Evolutionary conservation across 2,113 vertebrate species (phyloP), one percentile per base, ranked within the genome.

Genomic region (Sebastes schlegelii): DNA sequence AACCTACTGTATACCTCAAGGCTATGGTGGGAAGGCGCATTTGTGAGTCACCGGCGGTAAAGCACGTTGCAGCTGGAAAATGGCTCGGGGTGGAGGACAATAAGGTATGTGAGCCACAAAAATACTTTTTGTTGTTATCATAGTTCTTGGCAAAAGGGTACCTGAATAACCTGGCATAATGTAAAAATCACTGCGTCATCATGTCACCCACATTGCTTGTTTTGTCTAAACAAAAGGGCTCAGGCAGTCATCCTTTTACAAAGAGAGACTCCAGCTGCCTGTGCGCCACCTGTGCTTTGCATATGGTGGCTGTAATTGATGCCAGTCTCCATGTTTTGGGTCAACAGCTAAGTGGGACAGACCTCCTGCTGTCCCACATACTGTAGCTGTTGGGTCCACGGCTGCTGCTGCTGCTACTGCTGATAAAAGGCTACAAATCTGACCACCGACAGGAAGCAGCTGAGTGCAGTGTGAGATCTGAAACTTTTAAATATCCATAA

Each of bases 301-400:
- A 79, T 84, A 86, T 67, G 87, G 82, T 11, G 2, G 60, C 74
- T 51, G 80, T 85, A 83, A 88, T 67, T 84, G 78, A 67, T 68
- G 21, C 58, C 52, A 5, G 60, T 74, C 68, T 80, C 45, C 17
- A 1, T 16, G 91, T 91, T 93, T 88, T 89, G 91, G 91, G 87
- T 92, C 90, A 91, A 1, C 71, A 62, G 79, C 79, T 85, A 91
- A 90, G 78, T 92, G 90, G 92, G 90, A 87, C 91, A 88, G 68
- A 86, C 71, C 60, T 73, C 85, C 88, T 78, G 82, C 77, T 83
- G 92, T 68, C 80, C 82, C 79, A 89, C 71, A 86, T 91, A 76
- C 82, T 62, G 77, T 13, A 80, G 79, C 87, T 68, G 77, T 54
- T 21, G 43, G 42, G 19, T 26, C 60, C 43, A 8, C 5, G 8